phyloP scores from a whole-genome alignment of 2,797 vertebrate genomes.

The Hoplostethus atlanticus region DNA sequence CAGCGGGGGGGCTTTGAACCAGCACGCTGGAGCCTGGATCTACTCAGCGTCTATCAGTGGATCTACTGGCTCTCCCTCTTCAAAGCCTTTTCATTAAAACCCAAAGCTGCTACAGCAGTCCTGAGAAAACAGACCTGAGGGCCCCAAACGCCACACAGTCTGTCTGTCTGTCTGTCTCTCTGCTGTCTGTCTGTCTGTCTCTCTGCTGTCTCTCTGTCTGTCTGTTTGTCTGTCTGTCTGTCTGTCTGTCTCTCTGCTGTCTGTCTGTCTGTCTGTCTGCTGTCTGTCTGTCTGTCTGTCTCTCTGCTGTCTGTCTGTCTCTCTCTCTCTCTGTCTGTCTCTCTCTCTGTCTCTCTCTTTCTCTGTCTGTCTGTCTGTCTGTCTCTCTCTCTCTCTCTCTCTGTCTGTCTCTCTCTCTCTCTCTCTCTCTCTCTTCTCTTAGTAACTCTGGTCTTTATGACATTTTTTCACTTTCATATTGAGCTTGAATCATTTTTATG shows the following conservation, averaged over 20 bases:
- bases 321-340: background rate
- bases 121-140: no score
- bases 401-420: background rate
- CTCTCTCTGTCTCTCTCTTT: no score
- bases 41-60: no score
- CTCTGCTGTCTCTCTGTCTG: background rate
- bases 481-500: constrained; percentile 22
- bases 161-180: no score
- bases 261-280: background rate
- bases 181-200: background rate
- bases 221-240: background rate
- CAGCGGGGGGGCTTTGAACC: no score
- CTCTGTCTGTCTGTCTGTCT: background rate
- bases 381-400: background rate
- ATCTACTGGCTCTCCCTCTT: no score
- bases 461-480: constrained; percentile 13
- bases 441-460: no score
- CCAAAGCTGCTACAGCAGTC: no score
- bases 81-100: no score
- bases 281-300: background rate
- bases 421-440: background rate
- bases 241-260: background rate
- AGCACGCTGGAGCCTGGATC: no score
- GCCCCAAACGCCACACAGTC: no score
- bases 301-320: background rate